A percentile compares a stretch with the other conserved stretches of the same genome.
Evolutionary conservation across 2,113 vertebrate genomes (phyloP).

Genomic region (Oryzias melastigma): DNA sequence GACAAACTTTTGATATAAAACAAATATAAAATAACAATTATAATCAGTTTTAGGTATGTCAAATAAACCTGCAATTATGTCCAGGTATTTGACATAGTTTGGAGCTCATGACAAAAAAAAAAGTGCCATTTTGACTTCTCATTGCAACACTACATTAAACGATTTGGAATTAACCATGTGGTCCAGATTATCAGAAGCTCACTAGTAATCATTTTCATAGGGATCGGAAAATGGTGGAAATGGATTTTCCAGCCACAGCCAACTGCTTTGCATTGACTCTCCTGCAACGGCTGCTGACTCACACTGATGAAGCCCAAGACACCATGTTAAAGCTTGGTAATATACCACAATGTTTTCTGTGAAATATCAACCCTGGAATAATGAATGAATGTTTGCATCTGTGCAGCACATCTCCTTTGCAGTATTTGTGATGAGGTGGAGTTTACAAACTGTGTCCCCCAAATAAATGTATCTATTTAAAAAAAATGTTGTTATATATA

Average conservation of each 20-base stretch:
- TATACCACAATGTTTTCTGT: not conserved
- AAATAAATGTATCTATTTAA: not conserved
- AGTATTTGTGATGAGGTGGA: too few relatives aligned
- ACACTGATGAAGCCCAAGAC: conserved; percentile 88
- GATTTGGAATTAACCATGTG: not conserved
- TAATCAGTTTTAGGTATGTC: too few relatives aligned
- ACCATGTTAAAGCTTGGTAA: conserved; percentile 90
- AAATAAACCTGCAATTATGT: too few relatives aligned
- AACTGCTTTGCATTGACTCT: conserved; percentile 90
- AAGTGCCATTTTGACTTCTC: too few relatives aligned
- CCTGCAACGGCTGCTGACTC: conserved; percentile 86
- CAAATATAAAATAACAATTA: too few relatives aligned
- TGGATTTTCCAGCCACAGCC: conserved; percentile 85
- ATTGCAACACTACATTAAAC: not conserved
- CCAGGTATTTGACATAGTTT: too few relatives aligned
- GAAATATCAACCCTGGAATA: too few relatives aligned
- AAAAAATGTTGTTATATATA: too few relatives aligned
- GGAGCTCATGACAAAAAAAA: too few relatives aligned
- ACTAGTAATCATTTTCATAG: conserved; percentile 60
- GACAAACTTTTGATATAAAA: not conserved
- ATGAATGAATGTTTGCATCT: too few relatives aligned
- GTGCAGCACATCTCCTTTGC: too few relatives aligned
- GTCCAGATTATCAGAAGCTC: not conserved
- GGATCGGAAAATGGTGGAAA: conserved; percentile 84
- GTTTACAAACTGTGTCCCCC: too few relatives aligned